phyloP scores from a whole-genome alignment of 2,888 invertebrate genomes.

The Callinectes sapidus region DNA sequence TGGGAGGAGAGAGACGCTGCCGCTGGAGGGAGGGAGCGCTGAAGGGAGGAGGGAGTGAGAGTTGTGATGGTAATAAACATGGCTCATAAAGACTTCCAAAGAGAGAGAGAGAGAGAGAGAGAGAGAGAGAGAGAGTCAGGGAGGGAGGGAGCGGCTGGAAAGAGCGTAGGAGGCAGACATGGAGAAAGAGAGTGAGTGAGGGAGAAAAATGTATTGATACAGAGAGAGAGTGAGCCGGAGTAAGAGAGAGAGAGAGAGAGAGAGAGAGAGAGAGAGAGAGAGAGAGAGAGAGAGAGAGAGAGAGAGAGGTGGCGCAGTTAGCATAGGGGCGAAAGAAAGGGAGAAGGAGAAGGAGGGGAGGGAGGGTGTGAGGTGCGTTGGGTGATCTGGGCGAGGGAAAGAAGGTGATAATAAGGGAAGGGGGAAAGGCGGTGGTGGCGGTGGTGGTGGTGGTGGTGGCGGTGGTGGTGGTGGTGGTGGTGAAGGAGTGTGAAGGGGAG shows the following conservation, averaged over 20 bases:
- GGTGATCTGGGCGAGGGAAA: neutral
- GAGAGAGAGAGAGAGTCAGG: slow-evolving; percentile 55
- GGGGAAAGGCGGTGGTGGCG: neutral
- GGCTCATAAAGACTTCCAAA: slow-evolving; percentile 55
- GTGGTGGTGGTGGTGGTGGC: neutral
- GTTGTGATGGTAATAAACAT: slow-evolving; percentile 59
- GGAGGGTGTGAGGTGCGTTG: neutral
- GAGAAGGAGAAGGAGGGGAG: neutral
- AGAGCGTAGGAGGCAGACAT: neutral
- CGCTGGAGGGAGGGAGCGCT: slow-evolving; percentile 30
- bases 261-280: neutral
- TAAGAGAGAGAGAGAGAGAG: neutral
- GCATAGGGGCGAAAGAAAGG: slow-evolving; percentile 2
- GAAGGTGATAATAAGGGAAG: neutral
- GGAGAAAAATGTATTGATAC: neutral
- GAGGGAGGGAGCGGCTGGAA: slow-evolving; percentile 28
- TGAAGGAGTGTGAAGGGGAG: slow-evolving; percentile 37
- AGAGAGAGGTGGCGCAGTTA: neutral
- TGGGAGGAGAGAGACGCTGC: slow-evolving; percentile 28
- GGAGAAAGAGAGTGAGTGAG: slow-evolving; percentile 40
- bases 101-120: slow-evolving; percentile 58
- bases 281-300: slow-evolving; percentile 2
- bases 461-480: neutral
- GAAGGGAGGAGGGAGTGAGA: slow-evolving; percentile 56
- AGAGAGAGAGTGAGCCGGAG: slow-evolving; percentile 11